Conservation (phyloP, 2,113 vertebrate species). For the Leptosomus discolor region DNA sequence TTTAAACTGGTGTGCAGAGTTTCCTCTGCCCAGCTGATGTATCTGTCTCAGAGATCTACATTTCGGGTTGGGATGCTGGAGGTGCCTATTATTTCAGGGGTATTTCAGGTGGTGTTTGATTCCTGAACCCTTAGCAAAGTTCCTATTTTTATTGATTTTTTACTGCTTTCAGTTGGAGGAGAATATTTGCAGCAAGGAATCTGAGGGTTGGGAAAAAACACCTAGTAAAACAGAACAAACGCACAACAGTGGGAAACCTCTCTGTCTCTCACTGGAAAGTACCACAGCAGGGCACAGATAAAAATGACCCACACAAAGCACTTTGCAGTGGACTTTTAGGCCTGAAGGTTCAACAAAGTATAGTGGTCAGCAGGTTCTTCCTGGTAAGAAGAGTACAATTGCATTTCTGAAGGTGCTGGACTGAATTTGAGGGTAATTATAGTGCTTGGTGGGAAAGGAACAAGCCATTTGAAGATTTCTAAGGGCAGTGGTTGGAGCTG, state of each 20-base stretch:
- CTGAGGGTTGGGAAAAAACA: not conserved
- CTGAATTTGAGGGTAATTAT: not conserved
- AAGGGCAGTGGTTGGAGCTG: not conserved
- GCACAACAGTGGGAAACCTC: not conserved
- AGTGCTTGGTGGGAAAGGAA: not conserved
- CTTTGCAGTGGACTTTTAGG: not conserved
- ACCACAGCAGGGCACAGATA: not conserved
- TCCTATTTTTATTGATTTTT: not conserved
- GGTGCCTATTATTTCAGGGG: not conserved
- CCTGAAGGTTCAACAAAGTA: not conserved
- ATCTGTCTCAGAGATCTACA: accelerated
- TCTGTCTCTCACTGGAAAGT: not conserved
- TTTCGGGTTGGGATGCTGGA: not conserved
- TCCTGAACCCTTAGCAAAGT: not conserved
- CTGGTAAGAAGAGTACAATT: not conserved
- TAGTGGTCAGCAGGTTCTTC: not conserved
- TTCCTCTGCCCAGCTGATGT: not conserved
- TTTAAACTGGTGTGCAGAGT: not conserved
- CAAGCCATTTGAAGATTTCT: not conserved
- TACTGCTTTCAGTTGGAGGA: not conserved
- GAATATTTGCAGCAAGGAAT: not conserved
- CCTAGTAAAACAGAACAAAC: not conserved
- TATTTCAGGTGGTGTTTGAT: not conserved
- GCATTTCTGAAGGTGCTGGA: not conserved
- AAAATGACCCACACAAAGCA: not conserved